Evolutionary conservation across 2,797 vertebrate species (phyloP).

Genomic region (Alectoris magna): DNA sequence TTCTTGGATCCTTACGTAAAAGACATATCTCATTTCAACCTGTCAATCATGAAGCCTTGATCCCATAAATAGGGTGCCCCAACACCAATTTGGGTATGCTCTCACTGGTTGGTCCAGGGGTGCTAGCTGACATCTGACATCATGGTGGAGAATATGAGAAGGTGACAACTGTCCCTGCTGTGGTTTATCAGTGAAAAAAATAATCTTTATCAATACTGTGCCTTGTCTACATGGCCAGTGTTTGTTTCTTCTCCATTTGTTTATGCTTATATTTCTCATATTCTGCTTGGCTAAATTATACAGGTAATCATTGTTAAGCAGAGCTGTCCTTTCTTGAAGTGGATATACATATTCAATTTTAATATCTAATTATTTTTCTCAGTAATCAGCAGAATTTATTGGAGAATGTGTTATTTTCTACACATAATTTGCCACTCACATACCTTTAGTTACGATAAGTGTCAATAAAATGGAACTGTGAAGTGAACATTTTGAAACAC

Average conservation of each 20-base stretch:
- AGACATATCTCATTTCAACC: background rate
- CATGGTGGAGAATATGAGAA: background rate
- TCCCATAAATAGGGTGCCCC: background rate
- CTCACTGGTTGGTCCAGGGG: background rate
- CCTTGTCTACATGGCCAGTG: background rate
- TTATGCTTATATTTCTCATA: background rate
- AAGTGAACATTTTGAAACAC: constrained; percentile 27
- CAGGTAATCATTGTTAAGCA: background rate
- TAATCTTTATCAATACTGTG: background rate
- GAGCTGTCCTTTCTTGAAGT: background rate
- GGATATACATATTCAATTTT: background rate
- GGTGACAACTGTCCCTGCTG: background rate
- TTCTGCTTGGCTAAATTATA: background rate
- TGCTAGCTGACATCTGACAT: background rate
- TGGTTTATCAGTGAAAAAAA: background rate
- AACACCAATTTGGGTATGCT: background rate
- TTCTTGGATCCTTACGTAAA: background rate
- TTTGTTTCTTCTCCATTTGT: background rate
- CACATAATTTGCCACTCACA: background rate
- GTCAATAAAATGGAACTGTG: constrained; percentile 50
- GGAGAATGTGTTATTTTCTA: background rate
- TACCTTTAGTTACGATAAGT: constrained; percentile 40
- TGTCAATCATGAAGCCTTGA: background rate
- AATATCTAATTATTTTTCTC: background rate
- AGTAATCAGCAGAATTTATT: background rate